These are phyloP conservation scores for Cataglyphis livida DNA, from an alignment of 2,888 invertebrate species.

Conservation along the genomic window DNA sequence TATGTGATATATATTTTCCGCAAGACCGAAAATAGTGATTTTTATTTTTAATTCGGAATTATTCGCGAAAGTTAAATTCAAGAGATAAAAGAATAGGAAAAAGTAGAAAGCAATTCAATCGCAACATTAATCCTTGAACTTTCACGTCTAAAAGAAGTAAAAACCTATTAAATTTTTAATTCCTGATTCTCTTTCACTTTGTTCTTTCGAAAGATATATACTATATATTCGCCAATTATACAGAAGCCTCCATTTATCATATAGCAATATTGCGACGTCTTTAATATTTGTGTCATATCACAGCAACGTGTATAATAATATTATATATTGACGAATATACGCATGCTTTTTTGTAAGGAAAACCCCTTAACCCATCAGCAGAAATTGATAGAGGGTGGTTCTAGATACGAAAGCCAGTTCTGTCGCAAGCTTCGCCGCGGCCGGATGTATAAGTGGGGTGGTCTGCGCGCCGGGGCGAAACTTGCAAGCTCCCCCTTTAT, in stretches of 20 bases:
- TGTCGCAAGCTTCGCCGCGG: constrained; percentile 81
- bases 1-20: background rate
- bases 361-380: constrained; percentile 22
- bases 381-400: background rate
- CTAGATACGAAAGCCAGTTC: constrained; percentile 73
- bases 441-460: constrained; percentile 75
- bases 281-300: background rate
- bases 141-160: background rate
- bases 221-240: background rate
- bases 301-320: background rate
- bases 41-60: background rate
- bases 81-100: constrained; percentile 7
- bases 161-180: constrained; percentile 9
- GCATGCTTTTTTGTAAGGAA: constrained; percentile 41
- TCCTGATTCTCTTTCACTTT: background rate
- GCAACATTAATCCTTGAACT: background rate
- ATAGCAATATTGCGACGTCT: background rate
- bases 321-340: constrained; percentile 22
- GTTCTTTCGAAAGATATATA: too few species aligned
- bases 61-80: background rate
- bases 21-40: background rate
- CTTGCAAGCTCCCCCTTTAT: constrained; percentile 76
- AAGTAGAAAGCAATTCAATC: background rate
- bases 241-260: background rate
- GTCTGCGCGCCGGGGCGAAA: constrained; percentile 77